Percentiles rank a stretch among this genome's conserved stretches.
Conservation (phyloP, 2,888 invertebrate species). For the Agrotis puta region DNA sequence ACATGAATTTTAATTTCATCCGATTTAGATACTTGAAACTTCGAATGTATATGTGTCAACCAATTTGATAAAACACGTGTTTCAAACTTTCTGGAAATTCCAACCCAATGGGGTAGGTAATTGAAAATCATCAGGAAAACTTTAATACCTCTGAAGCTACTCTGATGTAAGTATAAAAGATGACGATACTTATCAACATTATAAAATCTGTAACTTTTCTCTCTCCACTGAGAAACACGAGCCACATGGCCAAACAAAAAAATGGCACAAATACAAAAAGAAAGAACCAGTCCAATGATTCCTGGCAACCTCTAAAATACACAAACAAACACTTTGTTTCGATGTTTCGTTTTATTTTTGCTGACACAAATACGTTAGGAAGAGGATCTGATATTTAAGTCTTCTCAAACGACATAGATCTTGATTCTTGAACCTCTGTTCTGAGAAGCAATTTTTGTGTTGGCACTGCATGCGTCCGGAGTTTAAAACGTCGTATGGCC, state of each 20-base stretch:
- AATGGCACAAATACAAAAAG: constrained; percentile 34
- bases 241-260: constrained; percentile 35
- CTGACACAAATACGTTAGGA: constrained; percentile 73
- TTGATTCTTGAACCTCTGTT: constrained; percentile 89
- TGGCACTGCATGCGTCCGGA: constrained; percentile 85
- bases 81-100: no score
- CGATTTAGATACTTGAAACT: no score
- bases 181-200: not conserved
- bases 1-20: no score
- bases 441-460: constrained; percentile 84
- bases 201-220: constrained; percentile 16
- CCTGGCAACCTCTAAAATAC: constrained; percentile 38
- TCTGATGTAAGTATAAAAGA: no score
- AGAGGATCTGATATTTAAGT: constrained; percentile 78
- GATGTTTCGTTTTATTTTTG: constrained; percentile 29
- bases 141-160: no score
- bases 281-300: constrained; percentile 14
- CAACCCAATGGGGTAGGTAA: no score
- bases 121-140: no score
- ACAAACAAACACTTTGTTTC: constrained; percentile 43
- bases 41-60: no score
- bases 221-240: constrained; percentile 5
- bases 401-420: constrained; percentile 82
- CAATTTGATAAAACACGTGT: no score
- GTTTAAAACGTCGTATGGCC: constrained; percentile 78